phyloP scores from a whole-genome alignment of 1,140 invertebrate species.

The Melanaphis sacchari region DNA sequence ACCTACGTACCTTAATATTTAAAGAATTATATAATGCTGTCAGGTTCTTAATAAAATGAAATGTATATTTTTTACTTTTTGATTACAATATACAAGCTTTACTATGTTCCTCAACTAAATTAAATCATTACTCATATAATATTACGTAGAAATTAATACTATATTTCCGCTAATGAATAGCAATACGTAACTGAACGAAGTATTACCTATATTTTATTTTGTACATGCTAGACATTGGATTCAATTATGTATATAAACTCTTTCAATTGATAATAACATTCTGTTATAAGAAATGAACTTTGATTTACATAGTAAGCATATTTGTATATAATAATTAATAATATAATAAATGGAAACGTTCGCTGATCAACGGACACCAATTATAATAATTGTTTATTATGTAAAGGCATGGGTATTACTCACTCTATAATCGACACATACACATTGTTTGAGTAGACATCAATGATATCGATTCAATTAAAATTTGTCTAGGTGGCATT shows the following conservation, averaged over 20 bases:
- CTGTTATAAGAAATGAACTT: neutral
- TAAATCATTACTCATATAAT: no score
- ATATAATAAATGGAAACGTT: neutral
- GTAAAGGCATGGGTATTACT: neutral
- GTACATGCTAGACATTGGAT: neutral
- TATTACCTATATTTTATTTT: neutral
- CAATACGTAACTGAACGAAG: no score
- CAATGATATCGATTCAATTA: neutral
- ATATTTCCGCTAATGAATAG: no score
- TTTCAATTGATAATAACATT: neutral
- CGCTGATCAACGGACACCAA: neutral
- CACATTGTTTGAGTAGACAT: neutral
- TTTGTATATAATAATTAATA: neutral
- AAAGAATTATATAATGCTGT: no score
- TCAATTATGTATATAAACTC: neutral
- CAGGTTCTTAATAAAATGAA: no score
- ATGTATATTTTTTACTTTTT: no score
- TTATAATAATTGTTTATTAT: neutral
- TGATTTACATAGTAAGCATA: neutral
- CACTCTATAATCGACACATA: neutral
- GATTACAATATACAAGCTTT: no score
- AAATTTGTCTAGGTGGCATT: neutral
- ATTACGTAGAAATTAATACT: no score
- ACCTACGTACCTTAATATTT: no score
- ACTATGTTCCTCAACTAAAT: no score